A percentile compares a stretch with the other conserved stretches of the same genome.
Conservation (phyloP, 2,113 vertebrate species). For the Notarius quadriscutis region DNA sequence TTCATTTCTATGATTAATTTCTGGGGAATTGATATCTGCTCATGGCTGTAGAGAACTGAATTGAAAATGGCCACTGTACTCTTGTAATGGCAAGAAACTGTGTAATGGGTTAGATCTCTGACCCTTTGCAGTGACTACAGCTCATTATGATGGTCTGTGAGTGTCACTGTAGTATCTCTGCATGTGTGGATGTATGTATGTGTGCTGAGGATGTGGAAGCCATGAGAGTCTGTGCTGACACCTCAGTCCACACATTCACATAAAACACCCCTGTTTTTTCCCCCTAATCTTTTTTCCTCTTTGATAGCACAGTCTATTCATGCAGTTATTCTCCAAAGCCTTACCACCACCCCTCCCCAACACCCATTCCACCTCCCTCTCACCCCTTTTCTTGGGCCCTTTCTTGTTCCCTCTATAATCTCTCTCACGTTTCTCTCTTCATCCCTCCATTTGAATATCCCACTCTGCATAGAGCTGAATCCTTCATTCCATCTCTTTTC, state of each 20-base stretch:
- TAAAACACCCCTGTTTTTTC: background rate
- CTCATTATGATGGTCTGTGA: constrained; percentile 72
- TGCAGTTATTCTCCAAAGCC: background rate
- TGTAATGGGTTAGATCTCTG: constrained; percentile 73
- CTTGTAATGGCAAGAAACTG: constrained; percentile 70
- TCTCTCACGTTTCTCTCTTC: background rate
- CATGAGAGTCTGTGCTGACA: constrained; percentile 26
- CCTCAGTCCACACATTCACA: constrained; percentile 32
- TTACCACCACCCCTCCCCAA: background rate
- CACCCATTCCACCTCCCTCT: background rate
- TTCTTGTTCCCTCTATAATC: background rate
- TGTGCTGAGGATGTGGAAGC: constrained; percentile 12
- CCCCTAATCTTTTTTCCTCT: background rate
- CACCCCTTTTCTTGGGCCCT: background rate
- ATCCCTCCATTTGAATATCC: background rate
- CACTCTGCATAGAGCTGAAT: constrained; percentile 3
- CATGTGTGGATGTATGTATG: background rate
- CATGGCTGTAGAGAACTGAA: constrained; percentile 48
- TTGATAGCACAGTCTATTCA: background rate
- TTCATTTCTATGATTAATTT: constrained; percentile 32
- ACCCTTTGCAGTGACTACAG: constrained; percentile 66
- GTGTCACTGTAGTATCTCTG: constrained; percentile 60
- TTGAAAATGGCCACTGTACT: constrained; percentile 55
- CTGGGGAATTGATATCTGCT: constrained; percentile 53
- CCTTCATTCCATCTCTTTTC: constrained; percentile 1